Percentiles rank a stretch among this genome's conserved stretches.
phyloP scores from a whole-genome alignment of 2,113 vertebrate species.

The Antechinus flavipes region DNA sequence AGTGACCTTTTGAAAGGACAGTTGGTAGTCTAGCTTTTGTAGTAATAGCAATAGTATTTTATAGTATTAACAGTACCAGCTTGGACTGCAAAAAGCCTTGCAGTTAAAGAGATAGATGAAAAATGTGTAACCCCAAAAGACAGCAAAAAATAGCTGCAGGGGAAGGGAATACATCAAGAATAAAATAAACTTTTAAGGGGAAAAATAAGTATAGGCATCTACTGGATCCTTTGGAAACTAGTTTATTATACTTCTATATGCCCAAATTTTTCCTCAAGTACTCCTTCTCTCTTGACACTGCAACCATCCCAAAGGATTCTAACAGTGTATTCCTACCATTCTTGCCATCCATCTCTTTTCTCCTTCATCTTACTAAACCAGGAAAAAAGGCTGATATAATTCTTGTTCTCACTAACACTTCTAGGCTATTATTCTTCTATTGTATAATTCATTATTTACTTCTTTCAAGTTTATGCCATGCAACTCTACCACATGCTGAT shows the following conservation, averaged over 20 bases:
- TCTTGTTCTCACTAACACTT: neutral
- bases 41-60: neutral
- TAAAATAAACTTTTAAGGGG: neutral
- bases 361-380: neutral
- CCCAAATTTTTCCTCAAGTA: neutral
- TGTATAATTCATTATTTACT: neutral
- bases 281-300: neutral
- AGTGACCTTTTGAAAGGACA: neutral
- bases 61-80: neutral
- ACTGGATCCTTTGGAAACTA: neutral
- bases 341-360: neutral
- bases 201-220: neutral
- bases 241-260: neutral
- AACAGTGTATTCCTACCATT: neutral
- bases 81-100: neutral
- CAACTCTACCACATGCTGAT: neutral
- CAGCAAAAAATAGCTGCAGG: neutral
- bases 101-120: neutral
- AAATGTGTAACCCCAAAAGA: neutral
- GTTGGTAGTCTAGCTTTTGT: neutral
- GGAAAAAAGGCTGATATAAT: neutral
- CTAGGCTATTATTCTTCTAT: neutral
- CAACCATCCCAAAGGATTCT: neutral
- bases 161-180: neutral
- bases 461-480: neutral